Evolutionary conservation across 2,113 vertebrate species (phyloP).

Genomic region (Erythrocercus mccallii): DNA sequence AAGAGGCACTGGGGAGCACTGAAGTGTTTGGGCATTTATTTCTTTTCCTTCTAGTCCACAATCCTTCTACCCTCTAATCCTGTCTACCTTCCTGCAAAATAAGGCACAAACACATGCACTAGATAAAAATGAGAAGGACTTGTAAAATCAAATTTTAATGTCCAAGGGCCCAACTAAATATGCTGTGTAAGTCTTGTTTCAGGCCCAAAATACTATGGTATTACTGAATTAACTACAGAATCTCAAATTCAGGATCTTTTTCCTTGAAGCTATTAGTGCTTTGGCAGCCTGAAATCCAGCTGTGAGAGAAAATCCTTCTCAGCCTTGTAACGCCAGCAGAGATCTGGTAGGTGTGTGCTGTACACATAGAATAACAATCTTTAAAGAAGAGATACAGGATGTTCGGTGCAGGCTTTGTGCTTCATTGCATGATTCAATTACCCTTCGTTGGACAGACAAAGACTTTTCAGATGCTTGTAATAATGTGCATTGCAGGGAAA

Average conservation of each 20-base stretch:
- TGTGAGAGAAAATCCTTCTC: background rate
- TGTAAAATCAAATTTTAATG: background rate
- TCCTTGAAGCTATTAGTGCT: background rate
- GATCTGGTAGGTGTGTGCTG: background rate
- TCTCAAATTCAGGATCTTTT: background rate
- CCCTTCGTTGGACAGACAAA: accelerated
- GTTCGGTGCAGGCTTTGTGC: background rate
- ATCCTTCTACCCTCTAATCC: background rate
- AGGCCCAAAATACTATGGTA: background rate
- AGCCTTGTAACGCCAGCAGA: background rate
- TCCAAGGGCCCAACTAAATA: background rate
- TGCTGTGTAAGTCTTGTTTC: background rate
- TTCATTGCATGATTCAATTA: background rate
- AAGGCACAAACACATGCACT: background rate
- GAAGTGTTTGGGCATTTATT: background rate
- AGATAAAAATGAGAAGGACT: background rate
- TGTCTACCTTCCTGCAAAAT: background rate
- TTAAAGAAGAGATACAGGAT: background rate
- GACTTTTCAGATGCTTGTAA: background rate
- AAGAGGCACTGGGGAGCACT: background rate
- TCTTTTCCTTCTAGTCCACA: background rate
- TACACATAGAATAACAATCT: background rate
- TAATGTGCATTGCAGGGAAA: background rate
- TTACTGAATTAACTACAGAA: background rate
- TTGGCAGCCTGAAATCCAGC: background rate